Percentiles rank a stretch among this genome's conserved stretches.
These are phyloP conservation scores for Gonioctena quinquepunctata DNA, from an alignment of 1,140 invertebrate genomes.

Conservation along the genomic window DNA sequence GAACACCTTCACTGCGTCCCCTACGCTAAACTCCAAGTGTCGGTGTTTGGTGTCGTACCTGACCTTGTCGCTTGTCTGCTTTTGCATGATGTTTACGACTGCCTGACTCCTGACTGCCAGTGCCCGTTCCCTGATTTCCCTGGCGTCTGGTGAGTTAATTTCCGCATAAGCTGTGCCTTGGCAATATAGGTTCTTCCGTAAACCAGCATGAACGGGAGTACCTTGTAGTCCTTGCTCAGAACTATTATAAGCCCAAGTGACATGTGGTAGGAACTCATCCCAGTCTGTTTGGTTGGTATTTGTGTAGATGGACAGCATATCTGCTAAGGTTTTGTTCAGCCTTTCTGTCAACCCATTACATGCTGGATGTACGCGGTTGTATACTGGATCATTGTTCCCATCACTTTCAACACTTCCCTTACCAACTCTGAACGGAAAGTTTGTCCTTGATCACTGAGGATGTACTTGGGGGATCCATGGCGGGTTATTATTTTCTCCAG, in stretches of 20 bases:
- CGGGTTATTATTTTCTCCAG: conserved; percentile 36
- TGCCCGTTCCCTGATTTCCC: conserved; percentile 15
- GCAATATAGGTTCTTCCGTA: conserved; percentile 32
- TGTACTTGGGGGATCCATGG: conserved; percentile 32
- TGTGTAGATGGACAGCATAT: conserved; percentile 33
- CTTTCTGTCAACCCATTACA: conserved; percentile 47
- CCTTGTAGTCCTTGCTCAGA: conserved; percentile 31
- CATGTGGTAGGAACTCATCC: conserved; percentile 25
- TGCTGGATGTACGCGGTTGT: conserved; percentile 48
- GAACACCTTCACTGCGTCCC: conserved; percentile 24
- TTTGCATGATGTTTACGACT: conserved; percentile 19
- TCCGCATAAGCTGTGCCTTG: conserved; percentile 22
- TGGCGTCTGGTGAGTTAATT: background rate
- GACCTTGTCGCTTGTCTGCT: conserved; percentile 18
- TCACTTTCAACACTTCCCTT: conserved; percentile 25
- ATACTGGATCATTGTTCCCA: conserved; percentile 30
- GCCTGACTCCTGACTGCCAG: conserved; percentile 21
- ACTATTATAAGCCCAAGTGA: conserved; percentile 36
- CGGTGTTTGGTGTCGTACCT: conserved; percentile 27
- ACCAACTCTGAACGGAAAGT: conserved; percentile 38
- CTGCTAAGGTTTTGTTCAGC: conserved; percentile 43
- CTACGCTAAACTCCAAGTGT: conserved; percentile 16
- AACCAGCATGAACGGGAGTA: conserved; percentile 26
- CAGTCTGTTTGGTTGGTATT: conserved; percentile 33
- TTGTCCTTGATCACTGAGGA: conserved; percentile 34